Conservation (phyloP, 2,113 vertebrate genomes). For the Macaca nemestrina region DNA sequence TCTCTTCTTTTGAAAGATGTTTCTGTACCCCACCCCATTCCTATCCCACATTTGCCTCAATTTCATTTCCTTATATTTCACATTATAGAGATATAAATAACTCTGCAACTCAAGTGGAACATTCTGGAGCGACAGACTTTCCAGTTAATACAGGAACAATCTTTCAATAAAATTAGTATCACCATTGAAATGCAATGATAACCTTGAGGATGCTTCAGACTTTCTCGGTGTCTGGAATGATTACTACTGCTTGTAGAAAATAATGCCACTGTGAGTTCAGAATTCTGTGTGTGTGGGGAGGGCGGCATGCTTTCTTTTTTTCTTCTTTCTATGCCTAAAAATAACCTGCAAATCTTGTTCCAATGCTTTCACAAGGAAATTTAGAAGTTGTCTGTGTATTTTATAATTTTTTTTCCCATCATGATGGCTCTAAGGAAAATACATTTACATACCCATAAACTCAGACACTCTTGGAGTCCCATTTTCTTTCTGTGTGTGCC, state of each 20-base stretch:
- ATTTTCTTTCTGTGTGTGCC: not conserved
- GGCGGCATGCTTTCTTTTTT: not conserved
- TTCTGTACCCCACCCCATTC: not conserved
- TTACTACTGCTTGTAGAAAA: not conserved
- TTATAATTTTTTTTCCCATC: not conserved
- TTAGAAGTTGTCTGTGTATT: not conserved
- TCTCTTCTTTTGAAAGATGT: not conserved
- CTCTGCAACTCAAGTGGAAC: slow-evolving; percentile 1
- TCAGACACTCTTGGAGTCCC: not conserved
- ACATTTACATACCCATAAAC: not conserved
- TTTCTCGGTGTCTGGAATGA: not conserved
- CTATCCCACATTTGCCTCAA: not conserved
- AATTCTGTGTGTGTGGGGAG: not conserved
- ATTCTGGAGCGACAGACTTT: not conserved
- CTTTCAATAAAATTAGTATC: slow-evolving; percentile 27
- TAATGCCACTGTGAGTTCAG: not conserved
- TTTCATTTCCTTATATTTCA: slow-evolving; percentile 4
- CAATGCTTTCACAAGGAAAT: not conserved
- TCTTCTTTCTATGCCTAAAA: not conserved
- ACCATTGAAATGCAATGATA: not conserved
- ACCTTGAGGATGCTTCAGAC: not conserved
- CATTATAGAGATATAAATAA: slow-evolving; percentile 17
- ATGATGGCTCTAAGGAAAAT: not conserved
- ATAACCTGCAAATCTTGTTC: not conserved
- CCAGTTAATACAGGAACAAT: not conserved